Base-by-base conservation (phyloP, 2,888 invertebrate species). In the Oeneis ivallda region DNA sequence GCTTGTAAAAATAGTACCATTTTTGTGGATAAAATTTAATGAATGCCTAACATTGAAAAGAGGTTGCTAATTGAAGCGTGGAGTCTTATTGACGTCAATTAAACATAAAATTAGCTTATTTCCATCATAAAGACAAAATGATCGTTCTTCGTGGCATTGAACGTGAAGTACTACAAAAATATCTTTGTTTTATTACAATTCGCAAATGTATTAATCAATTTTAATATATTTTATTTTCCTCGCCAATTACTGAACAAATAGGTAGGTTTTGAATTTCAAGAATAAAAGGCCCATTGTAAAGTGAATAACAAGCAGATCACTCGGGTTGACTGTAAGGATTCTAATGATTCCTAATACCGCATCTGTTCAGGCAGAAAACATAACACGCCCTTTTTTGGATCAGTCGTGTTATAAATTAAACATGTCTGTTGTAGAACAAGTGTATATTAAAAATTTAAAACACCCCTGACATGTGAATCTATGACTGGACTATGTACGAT, bases 111-210 rank as follows among this genome's bases (percentile, higher is more conserved):
- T 1, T 11, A 15, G n/a, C 11, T 54, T 10, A 37, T 54, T 37
- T 15, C 17, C 54, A 37, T 54, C 1, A 17, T 37, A 54, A 54
- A 39, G 17, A 17, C 10, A 37, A 53, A 53, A 4, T 53, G 37
- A 39, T 17, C 10, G 53, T 10, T 10, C 4, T 17, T 37, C 37
- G 17, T 39, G 54, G 17, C 37, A 54, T 17, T 53, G 53, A 15
- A 53, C 53, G 53, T 34, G 15, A 37, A n/a, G n/a, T 34, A 10
- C 10, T 9, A 15, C 7, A 2, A 7, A 37, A 34, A n/a, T 9
- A 34, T 34, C n/a, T 50, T 32, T 34, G 53, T 53, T 53, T 53
- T 9, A 17, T 47, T 47, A 47, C 47, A 17, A 47, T 47, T 47
- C 9, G 17, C 47, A 47, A 47, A 17, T 9, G 37, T 37, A 37